Evolutionary conservation across 2,797 vertebrate species (phyloP), one percentile per base, ranked within the genome.

Genomic region (Pogoniulus pusillus): DNA sequence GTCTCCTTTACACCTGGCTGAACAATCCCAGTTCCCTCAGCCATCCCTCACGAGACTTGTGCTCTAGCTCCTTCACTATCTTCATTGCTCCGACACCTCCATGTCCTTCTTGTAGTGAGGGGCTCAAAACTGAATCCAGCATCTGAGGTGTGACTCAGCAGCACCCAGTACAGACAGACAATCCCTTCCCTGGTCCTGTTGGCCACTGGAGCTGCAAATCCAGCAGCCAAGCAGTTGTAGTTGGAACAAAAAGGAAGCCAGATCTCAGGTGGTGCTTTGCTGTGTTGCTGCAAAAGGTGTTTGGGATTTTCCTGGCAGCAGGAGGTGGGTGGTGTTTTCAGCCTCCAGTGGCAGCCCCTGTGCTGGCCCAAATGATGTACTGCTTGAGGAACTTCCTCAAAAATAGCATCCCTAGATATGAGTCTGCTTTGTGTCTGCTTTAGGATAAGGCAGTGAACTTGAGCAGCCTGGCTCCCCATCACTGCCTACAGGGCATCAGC

Each of bases 401-500:
- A 92, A 92, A 26, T 19, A 63, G 7, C 20, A 64, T 24, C 51
- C 35, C 47, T 54, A 41, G 37, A 34, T 93, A 62, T 29, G 19
- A 10, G 10, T 71, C 47, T 86, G 54, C 6, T 71, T 82, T 83
- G 53, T 76, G 22, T 4, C 26, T 2, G 2, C 0, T 77, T 64
- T 47, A 45, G 43, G n/a, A 82, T 84, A 79, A 73, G 27, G 11
- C 32, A 45, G 19, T 3, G 8, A 73, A 49, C 8, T 81, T 0
- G 0, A 57, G 35, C 54, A 85, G 32, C 55, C n/a, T 72, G 47
- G 14, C 18, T 73, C 14, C 27, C 53, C 39, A 14, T 43, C 6
- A 3, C 47, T 80, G 43, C 39, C 27, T 59, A 41, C 0, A 0
- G 41, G 53, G 20, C 17, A 35, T 29, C 0, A 4, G 15, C 2